A percentile compares a stretch with the other conserved stretches of the same genome.
phyloP scores from a whole-genome alignment of 2,797 vertebrate species.

The Petrocephalus sullivani region DNA sequence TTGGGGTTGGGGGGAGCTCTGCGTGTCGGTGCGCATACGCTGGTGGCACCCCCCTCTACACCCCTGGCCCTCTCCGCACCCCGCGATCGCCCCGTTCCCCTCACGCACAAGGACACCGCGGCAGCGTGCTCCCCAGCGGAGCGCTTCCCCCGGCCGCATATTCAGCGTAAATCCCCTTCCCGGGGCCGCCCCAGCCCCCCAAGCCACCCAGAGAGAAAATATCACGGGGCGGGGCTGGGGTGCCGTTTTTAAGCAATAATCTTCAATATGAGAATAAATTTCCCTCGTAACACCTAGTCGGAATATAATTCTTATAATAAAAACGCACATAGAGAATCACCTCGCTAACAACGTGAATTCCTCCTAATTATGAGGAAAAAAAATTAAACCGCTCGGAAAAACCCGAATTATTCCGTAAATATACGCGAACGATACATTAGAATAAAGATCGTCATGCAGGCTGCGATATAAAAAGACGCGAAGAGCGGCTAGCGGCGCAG shows the following conservation, averaged over 20 bases:
- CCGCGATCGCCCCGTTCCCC: constrained; percentile 12
- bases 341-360: neutral
- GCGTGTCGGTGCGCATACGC: neutral
- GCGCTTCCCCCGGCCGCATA: neutral
- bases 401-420: neutral
- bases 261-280: neutral
- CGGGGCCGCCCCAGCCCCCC: neutral
- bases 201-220: neutral
- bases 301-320: neutral
- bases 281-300: neutral
- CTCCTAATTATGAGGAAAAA: neutral
- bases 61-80: constrained; percentile 19
- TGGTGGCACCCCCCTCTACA: neutral
- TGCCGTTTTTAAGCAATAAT: neutral
- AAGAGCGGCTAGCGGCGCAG: neutral
- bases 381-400: neutral
- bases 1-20: neutral
- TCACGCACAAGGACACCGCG: neutral
- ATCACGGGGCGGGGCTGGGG: neutral
- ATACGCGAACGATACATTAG: neutral
- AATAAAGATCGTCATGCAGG: neutral
- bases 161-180: neutral
- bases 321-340: neutral
- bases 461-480: neutral
- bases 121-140: neutral